Percentiles rank a stretch among this genome's conserved stretches.
Conservation (phyloP, 2,888 invertebrate species). For the Synanthedon tipuliformis region DNA sequence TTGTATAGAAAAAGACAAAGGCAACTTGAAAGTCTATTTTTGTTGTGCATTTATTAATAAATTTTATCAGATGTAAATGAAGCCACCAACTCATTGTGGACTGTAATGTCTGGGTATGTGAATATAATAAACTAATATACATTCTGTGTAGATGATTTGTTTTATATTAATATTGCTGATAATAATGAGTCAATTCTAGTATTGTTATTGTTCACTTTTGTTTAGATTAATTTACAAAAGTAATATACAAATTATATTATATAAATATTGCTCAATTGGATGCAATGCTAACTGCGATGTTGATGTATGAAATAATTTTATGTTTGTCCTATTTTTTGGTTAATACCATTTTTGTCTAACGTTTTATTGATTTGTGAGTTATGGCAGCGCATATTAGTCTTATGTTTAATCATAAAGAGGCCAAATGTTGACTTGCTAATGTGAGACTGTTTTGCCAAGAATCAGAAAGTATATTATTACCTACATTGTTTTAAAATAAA, state of each 20-base stretch:
- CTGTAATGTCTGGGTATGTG: conserved; percentile 54
- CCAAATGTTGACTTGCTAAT: conserved; percentile 72
- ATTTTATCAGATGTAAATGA: conserved; percentile 40
- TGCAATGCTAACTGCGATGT: conserved; percentile 66
- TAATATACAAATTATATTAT: conserved; percentile 51
- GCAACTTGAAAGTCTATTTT: conserved; percentile 64
- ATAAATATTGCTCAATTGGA: conserved; percentile 65
- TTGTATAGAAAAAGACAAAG: conserved; percentile 65
- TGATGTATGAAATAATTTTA: conserved; percentile 52
- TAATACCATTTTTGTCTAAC: conserved; percentile 55
- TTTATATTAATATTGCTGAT: conserved; percentile 50
- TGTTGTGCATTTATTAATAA: conserved; percentile 69
- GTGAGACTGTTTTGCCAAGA: conserved; percentile 72
- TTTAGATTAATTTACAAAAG: conserved; percentile 57
- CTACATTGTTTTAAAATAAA: conserved; percentile 72
- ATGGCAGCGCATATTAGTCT: conserved; percentile 68
- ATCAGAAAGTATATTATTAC: conserved; percentile 71
- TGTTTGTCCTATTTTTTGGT: conserved; percentile 44
- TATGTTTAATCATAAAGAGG: conserved; percentile 68
- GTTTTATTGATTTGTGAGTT: conserved; percentile 62
- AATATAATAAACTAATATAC: conserved; percentile 20
- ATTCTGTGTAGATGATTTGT: conserved; percentile 34
- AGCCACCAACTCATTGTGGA: conserved; percentile 61
- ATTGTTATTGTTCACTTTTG: conserved; percentile 61
- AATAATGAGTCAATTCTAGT: conserved; percentile 68